Conservation (phyloP, 2,888 invertebrate genomes). For the Brachycybe producta region DNA sequence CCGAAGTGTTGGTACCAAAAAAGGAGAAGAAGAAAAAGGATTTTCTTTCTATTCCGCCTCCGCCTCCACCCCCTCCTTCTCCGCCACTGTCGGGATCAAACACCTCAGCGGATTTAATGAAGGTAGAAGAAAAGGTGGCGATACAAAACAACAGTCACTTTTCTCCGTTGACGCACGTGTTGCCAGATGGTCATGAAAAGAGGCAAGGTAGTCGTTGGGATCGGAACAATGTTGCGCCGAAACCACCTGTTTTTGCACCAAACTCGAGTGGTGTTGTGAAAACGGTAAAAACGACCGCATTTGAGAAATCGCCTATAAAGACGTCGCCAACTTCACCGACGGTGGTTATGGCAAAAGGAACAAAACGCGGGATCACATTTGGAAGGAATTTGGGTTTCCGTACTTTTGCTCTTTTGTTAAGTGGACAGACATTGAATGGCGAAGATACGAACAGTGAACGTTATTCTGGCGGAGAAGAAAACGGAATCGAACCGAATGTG, state of each 20-base stretch:
- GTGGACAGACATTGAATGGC: no score
- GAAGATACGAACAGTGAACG: no score
- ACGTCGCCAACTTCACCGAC: background rate
- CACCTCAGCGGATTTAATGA: no score
- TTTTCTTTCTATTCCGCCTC: no score
- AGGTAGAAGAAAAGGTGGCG: no score
- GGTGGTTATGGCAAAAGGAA: background rate
- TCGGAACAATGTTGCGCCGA: background rate
- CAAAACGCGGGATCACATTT: background rate
- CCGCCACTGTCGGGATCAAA: no score
- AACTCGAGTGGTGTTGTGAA: no score
- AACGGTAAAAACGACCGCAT: background rate
- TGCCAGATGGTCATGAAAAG: background rate
- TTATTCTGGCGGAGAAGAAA: no score
- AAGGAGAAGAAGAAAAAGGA: background rate
- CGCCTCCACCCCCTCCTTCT: no score
- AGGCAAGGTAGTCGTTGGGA: constrained; percentile 8
- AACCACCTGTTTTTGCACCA: background rate
- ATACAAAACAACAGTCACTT: no score
- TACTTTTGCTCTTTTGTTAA: no score
- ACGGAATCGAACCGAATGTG: no score
- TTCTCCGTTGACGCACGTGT: background rate
- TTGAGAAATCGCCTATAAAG: background rate
- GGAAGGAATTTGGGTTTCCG: constrained; percentile 5
- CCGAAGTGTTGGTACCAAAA: background rate